Percentiles rank a stretch among this genome's conserved stretches.
Evolutionary conservation across 2,113 vertebrate species (phyloP).

Genomic region (Cinclus mexicanus): DNA sequence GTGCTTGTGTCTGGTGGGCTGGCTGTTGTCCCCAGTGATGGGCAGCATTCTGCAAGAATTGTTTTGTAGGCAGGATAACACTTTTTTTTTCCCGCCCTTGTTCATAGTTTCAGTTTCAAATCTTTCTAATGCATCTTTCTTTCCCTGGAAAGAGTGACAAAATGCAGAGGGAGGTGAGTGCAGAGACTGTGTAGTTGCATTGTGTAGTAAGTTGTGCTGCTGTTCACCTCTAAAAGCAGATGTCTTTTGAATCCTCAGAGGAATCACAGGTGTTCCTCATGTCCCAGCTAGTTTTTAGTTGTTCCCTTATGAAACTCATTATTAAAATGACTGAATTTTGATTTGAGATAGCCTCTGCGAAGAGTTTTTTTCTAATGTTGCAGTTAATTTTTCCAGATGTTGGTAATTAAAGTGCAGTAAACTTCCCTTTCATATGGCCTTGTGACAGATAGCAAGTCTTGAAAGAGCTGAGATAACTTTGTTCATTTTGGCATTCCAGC

Average conservation of each 20-base stretch:
- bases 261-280: not conserved
- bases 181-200: not conserved
- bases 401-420: conserved; percentile 1
- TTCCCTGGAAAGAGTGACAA: not conserved
- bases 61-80: not conserved
- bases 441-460: not conserved
- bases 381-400: conserved; percentile 3
- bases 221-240: not conserved
- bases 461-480: not conserved
- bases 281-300: not conserved
- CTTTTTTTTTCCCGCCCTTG: not conserved
- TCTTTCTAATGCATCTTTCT: not conserved
- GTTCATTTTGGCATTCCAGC: not conserved
- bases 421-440: not conserved
- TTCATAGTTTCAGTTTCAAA: not conserved
- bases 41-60: not conserved
- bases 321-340: not conserved
- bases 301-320: not conserved
- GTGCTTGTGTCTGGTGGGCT: not conserved
- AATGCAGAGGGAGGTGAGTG: not conserved
- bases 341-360: not conserved
- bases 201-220: not conserved
- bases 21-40: not conserved
- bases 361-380: conserved; percentile 7
- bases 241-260: not conserved